These are phyloP conservation scores for Caenorhabditis uteleia DNA, from an alignment of 2,888 invertebrate species.

Conservation along the genomic window DNA sequence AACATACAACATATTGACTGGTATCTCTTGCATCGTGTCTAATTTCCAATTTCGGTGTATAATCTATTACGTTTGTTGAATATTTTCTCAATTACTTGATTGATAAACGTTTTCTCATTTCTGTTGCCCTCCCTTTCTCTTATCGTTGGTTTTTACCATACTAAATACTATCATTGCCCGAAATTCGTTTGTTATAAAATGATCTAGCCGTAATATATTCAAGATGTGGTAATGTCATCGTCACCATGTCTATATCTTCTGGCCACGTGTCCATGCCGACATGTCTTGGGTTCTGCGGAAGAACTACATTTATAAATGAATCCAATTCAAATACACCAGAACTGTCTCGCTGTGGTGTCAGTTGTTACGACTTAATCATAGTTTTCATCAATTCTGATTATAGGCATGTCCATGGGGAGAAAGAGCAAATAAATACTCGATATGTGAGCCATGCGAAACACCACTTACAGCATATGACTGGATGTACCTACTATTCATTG, in stretches of 20 bases:
- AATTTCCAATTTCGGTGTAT: too few relatives aligned
- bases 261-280: conserved; percentile 28
- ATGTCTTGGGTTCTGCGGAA: conserved; percentile 52
- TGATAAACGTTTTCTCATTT: too few relatives aligned
- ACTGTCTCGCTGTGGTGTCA: neutral
- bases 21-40: too few relatives aligned
- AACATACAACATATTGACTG: too few relatives aligned
- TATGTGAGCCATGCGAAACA: conserved; percentile 50
- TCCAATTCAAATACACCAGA: neutral
- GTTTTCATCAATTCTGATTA: conserved; percentile 6
- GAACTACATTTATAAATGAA: conserved; percentile 18
- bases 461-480: conserved; percentile 59
- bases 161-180: neutral
- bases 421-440: conserved; percentile 26
- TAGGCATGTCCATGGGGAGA: conserved; percentile 60
- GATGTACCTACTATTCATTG: conserved; percentile 84
- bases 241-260: conserved; percentile 28
- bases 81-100: too few relatives aligned
- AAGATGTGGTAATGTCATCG: conserved; percentile 40
- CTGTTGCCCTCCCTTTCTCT: too few relatives aligned
- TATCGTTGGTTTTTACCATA: neutral
- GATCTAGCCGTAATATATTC: conserved; percentile 12
- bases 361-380: neutral
- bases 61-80: too few relatives aligned
- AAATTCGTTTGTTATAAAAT: conserved; percentile 8